Percentiles rank a stretch among this genome's conserved stretches.
Evolutionary conservation across 1,140 invertebrate species (phyloP).

Genomic region (Apocrypta bakeri): DNA sequence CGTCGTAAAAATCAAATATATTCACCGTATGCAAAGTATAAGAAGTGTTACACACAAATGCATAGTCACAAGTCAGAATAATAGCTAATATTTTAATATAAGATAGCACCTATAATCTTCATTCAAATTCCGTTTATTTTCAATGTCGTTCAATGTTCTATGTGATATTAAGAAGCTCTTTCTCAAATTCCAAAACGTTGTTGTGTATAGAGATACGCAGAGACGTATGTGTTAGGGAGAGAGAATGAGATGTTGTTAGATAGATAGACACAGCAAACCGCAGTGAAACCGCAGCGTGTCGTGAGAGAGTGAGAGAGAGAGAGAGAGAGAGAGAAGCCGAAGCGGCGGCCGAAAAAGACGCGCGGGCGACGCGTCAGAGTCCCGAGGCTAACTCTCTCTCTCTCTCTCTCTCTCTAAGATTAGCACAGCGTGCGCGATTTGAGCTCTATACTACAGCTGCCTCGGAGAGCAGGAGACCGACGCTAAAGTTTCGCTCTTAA

Average conservation of each 20-base stretch:
- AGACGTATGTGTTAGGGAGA: too few relatives aligned
- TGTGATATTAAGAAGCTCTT: too few relatives aligned
- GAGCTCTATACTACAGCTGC: slow-evolving; percentile 13
- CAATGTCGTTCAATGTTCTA: too few relatives aligned
- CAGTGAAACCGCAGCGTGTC: slow-evolving; percentile 7
- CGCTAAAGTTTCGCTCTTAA: background rate
- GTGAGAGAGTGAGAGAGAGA: too few relatives aligned
- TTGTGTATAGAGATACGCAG: too few relatives aligned
- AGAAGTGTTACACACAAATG: background rate
- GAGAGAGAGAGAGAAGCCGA: background rate
- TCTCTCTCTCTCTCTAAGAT: slow-evolving; percentile 47
- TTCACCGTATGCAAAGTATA: background rate
- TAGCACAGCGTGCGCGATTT: slow-evolving; percentile 1
- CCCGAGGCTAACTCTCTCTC: slow-evolving; percentile 31
- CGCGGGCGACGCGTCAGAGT: slow-evolving; percentile 15
- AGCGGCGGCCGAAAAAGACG: background rate
- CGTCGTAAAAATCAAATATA: background rate
- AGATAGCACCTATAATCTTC: too few relatives aligned
- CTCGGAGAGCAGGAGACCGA: background rate
- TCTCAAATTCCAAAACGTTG: too few relatives aligned
- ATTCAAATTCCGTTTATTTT: too few relatives aligned
- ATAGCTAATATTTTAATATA: too few relatives aligned
- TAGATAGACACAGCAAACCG: too few relatives aligned
- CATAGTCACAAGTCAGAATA: too few relatives aligned
- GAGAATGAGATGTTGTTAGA: too few relatives aligned